These are phyloP conservation scores for Drosophila vallismaia DNA, from an alignment of 2,888 invertebrate species.

Conservation along the genomic window DNA sequence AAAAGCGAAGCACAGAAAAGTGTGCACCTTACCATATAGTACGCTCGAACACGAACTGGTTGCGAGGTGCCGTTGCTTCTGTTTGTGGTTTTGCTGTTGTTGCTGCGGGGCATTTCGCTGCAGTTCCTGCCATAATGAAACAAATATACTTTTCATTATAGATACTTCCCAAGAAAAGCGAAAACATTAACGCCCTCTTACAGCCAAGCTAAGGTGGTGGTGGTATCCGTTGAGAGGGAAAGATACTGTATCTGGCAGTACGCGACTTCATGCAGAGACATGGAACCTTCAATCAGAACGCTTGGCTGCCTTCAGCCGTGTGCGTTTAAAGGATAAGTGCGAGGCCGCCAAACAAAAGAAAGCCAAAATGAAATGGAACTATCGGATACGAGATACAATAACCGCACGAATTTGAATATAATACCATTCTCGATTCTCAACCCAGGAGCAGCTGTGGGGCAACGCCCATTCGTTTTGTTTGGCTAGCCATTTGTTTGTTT, in stretches of 20 bases:
- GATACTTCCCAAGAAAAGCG: slow-evolving; percentile 42
- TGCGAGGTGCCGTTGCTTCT: slow-evolving; percentile 33
- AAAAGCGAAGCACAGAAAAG: slow-evolving; percentile 68
- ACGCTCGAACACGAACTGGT: slow-evolving; percentile 84
- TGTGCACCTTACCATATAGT: slow-evolving; percentile 82
- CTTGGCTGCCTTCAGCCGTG: slow-evolving; percentile 42
- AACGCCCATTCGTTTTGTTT: slow-evolving; percentile 78
- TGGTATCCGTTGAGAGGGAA: slow-evolving; percentile 46
- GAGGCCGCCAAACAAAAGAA: slow-evolving; percentile 71
- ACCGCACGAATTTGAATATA: slow-evolving; percentile 28
- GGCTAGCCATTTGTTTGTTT: slow-evolving; percentile 70
- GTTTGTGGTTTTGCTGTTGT: slow-evolving; percentile 19
- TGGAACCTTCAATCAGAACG: slow-evolving; percentile 55
- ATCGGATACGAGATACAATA: slow-evolving; percentile 59
- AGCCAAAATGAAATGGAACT: slow-evolving; percentile 70
- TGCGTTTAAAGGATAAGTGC: slow-evolving; percentile 68
- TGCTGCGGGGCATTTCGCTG: slow-evolving; percentile 67
- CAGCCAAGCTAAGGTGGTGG: slow-evolving; percentile 6
- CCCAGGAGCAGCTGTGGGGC: slow-evolving; percentile 20
- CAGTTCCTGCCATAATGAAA: slow-evolving; percentile 60
- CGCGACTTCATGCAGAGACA: slow-evolving; percentile 24
- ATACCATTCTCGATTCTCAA: slow-evolving; percentile 58
- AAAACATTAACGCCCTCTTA: slow-evolving; percentile 19
- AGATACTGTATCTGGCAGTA: slow-evolving; percentile 30
- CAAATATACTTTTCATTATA: slow-evolving; percentile 31